Base-by-base conservation (phyloP, 2,888 invertebrate species). In the Apeira syringaria region DNA sequence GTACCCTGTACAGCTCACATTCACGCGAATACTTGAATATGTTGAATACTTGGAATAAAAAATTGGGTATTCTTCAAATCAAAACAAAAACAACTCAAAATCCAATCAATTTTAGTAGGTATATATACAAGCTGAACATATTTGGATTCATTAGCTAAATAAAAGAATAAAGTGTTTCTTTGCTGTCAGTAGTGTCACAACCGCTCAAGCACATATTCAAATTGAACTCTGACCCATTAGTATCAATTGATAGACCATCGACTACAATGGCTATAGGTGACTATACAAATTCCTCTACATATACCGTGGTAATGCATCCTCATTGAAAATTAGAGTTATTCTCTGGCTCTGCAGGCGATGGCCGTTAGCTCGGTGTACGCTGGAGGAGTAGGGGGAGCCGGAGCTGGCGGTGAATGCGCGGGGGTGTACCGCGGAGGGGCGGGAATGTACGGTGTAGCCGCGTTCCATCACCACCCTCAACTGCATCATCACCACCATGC, bases 321-420 rank as follows among this genome's bases (percentile, higher is more conserved):
- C 44, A 56, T 53, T 50, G 37, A 56, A 56, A 24, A 39, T 37
- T 43, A 56, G 53, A 39, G 48, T 29, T 53, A 53, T 27, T 22
- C 48, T 40, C 39, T 54, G 48, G 45, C 50, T 45, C 41, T 56
- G 41, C 56, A 56, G 79, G 88, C 86, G 49, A 89, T 89, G 85
- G 80, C 86, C 35, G 89, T 87, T 9, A 76, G 85, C 59, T 84
- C 87, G 26, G 83, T 88, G 39, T 88, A 88, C 71, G 81, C 80
- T 2, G 70, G 83, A 46, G 76, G 80, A 24, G 82, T 83, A 20
- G 72, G 74, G 33, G 81, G 75, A 30, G 80, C 64, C 3, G 80
- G 75, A 37, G 79, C 71, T 0, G 83, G 75, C 32, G 80, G 74
- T 13, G 88, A 83, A 27, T 85, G 85, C 62, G 79, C 81, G 25